Evolutionary conservation across 1,140 invertebrate genomes (phyloP).

Genomic region (Hyposmocoma kahamanoa): DNA sequence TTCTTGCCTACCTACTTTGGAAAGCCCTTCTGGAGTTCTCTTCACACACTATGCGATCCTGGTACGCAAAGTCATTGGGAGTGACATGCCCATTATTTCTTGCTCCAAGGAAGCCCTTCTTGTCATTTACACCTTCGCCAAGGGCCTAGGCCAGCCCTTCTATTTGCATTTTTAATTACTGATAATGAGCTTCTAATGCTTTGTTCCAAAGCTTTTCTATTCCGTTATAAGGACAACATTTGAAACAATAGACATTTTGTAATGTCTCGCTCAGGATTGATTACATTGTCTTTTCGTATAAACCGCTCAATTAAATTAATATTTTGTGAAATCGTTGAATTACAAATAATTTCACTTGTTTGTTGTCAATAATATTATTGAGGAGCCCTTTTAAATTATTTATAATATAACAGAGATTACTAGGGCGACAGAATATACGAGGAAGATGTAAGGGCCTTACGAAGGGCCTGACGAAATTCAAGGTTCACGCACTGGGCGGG

Average conservation of each 20-base stretch:
- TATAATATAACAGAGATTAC: conserved; percentile 70
- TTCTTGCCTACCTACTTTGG: conserved; percentile 29
- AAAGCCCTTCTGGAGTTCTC: no score
- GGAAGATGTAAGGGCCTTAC: conserved; percentile 51
- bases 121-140: conserved; percentile 48
- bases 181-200: conserved; percentile 18
- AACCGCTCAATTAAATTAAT: not conserved
- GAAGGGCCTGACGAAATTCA: conserved; percentile 58
- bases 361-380: conserved; percentile 31
- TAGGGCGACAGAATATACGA: conserved; percentile 43
- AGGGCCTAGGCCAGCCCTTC: conserved; percentile 11
- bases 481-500: conserved; percentile 67
- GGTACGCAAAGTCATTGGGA: conserved; percentile 70
- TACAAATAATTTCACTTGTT: conserved; percentile 21
- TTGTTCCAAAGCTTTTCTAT: not conserved
- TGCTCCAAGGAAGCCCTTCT: conserved; percentile 35
- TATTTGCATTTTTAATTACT: conserved; percentile 38
- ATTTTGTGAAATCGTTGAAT: not conserved
- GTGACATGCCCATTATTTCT: conserved; percentile 68
- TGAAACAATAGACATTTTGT: conserved; percentile 3
- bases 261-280: not conserved
- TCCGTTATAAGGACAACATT: not conserved
- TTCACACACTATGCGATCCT: conserved; percentile 40
- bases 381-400: conserved; percentile 68
- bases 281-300: no score